These are phyloP conservation scores for Squalus acanthias DNA, from an alignment of 2,797 vertebrate genomes.

Conservation along the genomic window DNA sequence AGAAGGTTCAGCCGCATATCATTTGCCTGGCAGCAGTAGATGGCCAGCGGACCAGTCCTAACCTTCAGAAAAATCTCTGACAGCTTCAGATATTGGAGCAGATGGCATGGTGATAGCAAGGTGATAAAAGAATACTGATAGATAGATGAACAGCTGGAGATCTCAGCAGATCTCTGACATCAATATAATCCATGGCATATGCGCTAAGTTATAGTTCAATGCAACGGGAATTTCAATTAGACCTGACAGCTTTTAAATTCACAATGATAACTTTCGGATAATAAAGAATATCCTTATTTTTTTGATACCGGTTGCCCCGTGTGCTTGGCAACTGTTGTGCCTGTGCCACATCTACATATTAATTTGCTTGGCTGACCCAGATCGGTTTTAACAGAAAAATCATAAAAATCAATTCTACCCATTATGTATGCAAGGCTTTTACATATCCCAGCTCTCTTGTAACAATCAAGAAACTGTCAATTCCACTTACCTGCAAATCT, in stretches of 20 bases:
- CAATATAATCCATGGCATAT: neutral
- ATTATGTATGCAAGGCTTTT: neutral
- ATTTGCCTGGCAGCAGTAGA: neutral
- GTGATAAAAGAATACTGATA: neutral
- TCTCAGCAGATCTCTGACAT: constrained; percentile 16
- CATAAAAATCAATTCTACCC: neutral
- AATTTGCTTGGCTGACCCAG: neutral
- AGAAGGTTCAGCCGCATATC: neutral
- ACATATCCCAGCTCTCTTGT: constrained; percentile 4
- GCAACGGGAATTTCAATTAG: constrained; percentile 12
- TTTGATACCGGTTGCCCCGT: neutral
- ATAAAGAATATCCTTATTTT: neutral
- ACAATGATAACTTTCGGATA: neutral
- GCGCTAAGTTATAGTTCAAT: neutral
- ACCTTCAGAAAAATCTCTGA: constrained; percentile 17
- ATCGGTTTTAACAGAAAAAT: neutral
- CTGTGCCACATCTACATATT: neutral
- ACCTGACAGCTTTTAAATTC: neutral
- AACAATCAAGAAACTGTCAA: constrained; percentile 23
- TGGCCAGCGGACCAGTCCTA: neutral
- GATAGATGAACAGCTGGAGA: neutral
- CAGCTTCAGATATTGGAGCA: neutral
- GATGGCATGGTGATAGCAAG: neutral
- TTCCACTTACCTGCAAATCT: neutral
- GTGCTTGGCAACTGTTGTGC: neutral